These are phyloP conservation scores for Prolemur simus DNA, from an alignment of 2,113 vertebrate species.

Conservation along the genomic window DNA sequence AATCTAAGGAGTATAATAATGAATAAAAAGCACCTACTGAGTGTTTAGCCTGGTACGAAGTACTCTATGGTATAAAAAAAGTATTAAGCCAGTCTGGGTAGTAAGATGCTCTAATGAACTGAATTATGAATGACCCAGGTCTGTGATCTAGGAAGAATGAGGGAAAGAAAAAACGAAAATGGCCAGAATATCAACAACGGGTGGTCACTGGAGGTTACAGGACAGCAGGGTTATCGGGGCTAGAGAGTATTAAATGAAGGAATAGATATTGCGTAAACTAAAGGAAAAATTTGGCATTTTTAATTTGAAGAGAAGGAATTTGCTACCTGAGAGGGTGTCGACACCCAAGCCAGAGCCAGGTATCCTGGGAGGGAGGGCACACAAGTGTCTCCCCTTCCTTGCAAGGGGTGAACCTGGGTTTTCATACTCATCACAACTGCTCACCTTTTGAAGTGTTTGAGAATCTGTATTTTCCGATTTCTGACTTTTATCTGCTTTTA, in stretches of 20 bases:
- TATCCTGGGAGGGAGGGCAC: not conserved
- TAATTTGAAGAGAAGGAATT: not conserved
- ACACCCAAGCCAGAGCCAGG: not conserved
- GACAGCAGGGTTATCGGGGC: not conserved
- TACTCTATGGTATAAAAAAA: not conserved
- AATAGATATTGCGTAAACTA: not conserved
- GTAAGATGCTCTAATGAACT: not conserved
- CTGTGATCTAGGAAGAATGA: not conserved
- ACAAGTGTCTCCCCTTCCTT: not conserved
- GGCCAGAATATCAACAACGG: not conserved
- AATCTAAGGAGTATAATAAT: not conserved
- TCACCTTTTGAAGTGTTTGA: not conserved
- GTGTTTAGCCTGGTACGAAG: not conserved
- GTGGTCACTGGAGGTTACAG: accelerated
- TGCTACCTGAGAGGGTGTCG: not conserved
- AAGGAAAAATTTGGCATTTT: not conserved
- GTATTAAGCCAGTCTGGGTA: not conserved
- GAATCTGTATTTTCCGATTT: not conserved
- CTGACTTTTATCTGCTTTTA: constrained; percentile 13
- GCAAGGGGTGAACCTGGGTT: not conserved
- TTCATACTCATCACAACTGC: not conserved
- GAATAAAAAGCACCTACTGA: not conserved
- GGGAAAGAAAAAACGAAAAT: not conserved
- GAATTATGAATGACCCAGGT: not conserved
- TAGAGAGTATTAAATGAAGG: not conserved